Evolutionary conservation across 1,140 invertebrate genomes (phyloP).

Genomic region (Aradophagus sp.): DNA sequence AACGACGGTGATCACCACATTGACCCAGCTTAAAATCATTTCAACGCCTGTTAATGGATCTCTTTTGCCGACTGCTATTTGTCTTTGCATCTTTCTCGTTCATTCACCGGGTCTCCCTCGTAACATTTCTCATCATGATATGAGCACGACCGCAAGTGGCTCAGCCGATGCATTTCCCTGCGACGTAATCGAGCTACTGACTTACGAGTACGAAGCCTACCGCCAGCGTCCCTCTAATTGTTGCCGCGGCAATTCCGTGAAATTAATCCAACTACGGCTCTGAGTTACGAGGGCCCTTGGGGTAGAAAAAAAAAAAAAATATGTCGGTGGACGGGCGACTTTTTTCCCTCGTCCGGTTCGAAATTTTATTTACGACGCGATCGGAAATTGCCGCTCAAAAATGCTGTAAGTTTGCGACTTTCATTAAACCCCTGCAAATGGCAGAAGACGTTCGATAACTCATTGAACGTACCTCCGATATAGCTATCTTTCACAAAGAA

Average conservation of each 20-base stretch:
- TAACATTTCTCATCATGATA: slow-evolving; percentile 60
- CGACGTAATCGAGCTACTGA: slow-evolving; percentile 63
- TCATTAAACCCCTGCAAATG: slow-evolving; percentile 36
- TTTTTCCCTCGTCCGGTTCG: slow-evolving; percentile 24
- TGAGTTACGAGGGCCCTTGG: slow-evolving; percentile 34
- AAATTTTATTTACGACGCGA: slow-evolving; percentile 49
- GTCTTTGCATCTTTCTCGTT: slow-evolving; percentile 6
- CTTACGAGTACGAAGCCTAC: slow-evolving; percentile 60
- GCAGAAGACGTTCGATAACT: slow-evolving; percentile 35
- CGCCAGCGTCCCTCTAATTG: slow-evolving; percentile 65
- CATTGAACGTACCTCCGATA: slow-evolving; percentile 40
- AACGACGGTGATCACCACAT: slow-evolving; percentile 38
- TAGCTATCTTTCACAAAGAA: slow-evolving; percentile 35
- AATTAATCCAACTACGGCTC: slow-evolving; percentile 53
- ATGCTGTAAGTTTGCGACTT: slow-evolving; percentile 42
- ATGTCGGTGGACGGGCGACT: neutral
- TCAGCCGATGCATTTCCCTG: slow-evolving; percentile 57
- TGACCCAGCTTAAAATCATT: slow-evolving; percentile 47
- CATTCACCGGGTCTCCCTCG: slow-evolving; percentile 2
- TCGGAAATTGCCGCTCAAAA: slow-evolving; percentile 48
- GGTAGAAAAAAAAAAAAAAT: no score
- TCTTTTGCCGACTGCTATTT: neutral
- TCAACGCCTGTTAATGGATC: slow-evolving; percentile 45
- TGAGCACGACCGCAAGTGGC: slow-evolving; percentile 64
- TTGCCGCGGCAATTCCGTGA: slow-evolving; percentile 59